phyloP scores from a whole-genome alignment of 2,113 vertebrate genomes.

The Pomatorhinus ruficollis region DNA sequence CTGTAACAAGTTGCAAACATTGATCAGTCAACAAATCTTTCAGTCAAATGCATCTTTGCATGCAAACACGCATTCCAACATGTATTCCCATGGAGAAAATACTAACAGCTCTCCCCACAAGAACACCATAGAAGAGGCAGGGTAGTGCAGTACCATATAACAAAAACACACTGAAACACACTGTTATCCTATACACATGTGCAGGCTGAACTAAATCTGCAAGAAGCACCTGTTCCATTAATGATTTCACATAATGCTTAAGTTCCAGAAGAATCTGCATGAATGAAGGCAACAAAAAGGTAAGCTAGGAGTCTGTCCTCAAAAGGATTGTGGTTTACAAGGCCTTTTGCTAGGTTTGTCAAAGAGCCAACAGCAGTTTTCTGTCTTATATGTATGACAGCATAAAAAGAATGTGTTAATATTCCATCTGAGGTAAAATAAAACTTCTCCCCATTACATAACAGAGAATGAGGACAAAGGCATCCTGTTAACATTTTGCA shows the following conservation, averaged over 20 bases:
- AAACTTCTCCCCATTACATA: background rate
- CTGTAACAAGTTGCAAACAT: background rate
- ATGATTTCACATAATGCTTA: background rate
- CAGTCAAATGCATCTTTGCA: no score
- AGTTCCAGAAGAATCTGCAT: background rate
- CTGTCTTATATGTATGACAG: accelerated
- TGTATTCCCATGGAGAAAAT: background rate
- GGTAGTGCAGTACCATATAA: background rate
- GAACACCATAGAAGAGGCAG: accelerated
- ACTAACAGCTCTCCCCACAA: background rate
- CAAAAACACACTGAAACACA: background rate
- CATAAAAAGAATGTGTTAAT: accelerated
- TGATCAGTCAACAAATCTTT: background rate
- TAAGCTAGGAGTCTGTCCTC: background rate
- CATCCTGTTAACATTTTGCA: background rate
- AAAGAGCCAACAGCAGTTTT: background rate
- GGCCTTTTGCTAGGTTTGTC: background rate
- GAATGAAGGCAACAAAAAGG: background rate
- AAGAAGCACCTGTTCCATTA: background rate
- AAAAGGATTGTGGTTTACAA: background rate
- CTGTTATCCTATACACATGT: accelerated
- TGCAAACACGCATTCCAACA: background rate
- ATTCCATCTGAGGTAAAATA: background rate
- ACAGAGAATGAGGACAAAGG: background rate
- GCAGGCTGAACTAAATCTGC: background rate